Base-by-base conservation (phyloP, 1,140 invertebrate genomes). In the Tigriopus japonicus region DNA sequence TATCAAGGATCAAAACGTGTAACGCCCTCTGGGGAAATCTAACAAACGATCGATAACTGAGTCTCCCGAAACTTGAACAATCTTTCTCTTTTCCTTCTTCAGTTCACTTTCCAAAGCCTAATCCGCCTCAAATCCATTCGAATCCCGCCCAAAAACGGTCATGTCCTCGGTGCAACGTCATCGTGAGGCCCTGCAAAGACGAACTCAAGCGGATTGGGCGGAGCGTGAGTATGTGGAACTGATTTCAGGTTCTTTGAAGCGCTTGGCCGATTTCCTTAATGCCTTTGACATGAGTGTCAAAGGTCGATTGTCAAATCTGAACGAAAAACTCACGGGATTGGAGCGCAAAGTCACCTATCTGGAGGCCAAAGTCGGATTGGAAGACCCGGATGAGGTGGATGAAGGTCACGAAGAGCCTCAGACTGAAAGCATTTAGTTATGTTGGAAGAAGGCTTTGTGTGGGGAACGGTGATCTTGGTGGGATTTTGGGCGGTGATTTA, bases 211-310 rank as follows among this genome's bases (percentile, higher is more conserved):
- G 24, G 94, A 98, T 71, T 98, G 94, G 94, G 89, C 88, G 0
- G 97, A 98, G 71, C 75, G 94, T 66, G 94, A 98, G 75, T 97
- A 96, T 68, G 93, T 97, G 63, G 93, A 98, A 83, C 87, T 98
- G 1, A 96, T 98, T 51, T 94, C 92, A 58, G 87, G 89, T 58
- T 95, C 90, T 70, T 96, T 98, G 65, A 98, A 97, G 73, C 91
- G 94, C 72, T 96, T 98, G 60, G 89, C 92, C 0, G 93, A 98
- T 71, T 98, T 98, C 70, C 77, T 98, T 0, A 98, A 97, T 75
- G 93, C 89, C 6, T 98, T 98, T 73, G 93, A 92, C 95, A 80
- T 80, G 73, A 69, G 59, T 56, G 64, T 63, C 52, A 54, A 92
- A 68, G 93, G 89, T 15, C 79, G 92, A 56, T 74, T 98, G 52